Percentiles rank a stretch among this genome's conserved stretches.
These are phyloP conservation scores for Acridotheres tristis DNA, from an alignment of 2,797 vertebrate species.

Conservation along the genomic window DNA sequence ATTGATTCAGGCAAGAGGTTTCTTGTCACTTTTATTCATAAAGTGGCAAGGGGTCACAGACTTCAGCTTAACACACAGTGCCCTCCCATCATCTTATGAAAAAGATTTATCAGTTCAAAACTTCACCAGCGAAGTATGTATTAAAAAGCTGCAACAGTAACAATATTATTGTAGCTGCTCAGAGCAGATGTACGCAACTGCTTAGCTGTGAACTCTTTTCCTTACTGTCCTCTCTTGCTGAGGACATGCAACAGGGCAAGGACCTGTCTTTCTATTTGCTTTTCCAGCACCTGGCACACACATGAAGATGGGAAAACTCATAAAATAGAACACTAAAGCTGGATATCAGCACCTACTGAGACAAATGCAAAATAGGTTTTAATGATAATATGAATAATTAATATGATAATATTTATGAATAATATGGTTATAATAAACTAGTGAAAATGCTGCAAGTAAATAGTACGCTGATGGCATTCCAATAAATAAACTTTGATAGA, in stretches of 20 bases:
- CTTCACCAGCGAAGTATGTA: not conserved
- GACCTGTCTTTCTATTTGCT: not conserved
- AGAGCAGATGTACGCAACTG: not conserved
- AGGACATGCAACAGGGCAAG: not conserved
- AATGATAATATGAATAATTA: not conserved
- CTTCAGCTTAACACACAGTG: not conserved
- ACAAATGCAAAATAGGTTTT: not conserved
- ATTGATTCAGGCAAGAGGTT: slow-evolving; percentile 12
- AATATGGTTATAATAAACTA: not conserved
- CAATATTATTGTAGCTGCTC: not conserved
- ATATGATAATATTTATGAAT: not conserved
- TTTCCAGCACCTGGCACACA: not conserved
- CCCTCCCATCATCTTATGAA: not conserved
- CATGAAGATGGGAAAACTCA: not conserved
- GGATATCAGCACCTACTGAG: not conserved
- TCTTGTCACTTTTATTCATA: slow-evolving; percentile 8
- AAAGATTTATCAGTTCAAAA: not conserved
- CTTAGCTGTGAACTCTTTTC: not conserved
- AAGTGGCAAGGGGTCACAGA: not conserved
- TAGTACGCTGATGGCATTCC: not conserved
- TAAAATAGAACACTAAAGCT: not conserved
- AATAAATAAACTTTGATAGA: not conserved
- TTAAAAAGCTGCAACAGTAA: not conserved
- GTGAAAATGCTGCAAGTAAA: not conserved
- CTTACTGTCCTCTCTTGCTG: not conserved